Base-by-base conservation (phyloP, 2,888 invertebrate species). In the Oasisia sp. region DNA sequence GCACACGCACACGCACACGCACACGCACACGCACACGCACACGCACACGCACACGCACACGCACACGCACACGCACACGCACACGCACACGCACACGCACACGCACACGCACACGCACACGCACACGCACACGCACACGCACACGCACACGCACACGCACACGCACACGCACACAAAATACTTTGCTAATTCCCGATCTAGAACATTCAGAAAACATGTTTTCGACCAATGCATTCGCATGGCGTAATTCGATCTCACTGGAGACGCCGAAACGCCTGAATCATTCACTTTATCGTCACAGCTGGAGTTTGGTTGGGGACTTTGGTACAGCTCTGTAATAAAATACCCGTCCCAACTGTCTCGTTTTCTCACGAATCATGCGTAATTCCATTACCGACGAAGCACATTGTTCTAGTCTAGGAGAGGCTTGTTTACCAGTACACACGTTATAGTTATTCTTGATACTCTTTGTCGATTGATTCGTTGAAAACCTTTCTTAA, bases 301-400 rank as follows among this genome's bases (percentile, higher is more conserved):
- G 74, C 74, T n/a, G 74, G n/a, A 74, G 74, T 19, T 27, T 5
- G n/a, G 19, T 19, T 27, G 74, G 27, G n/a, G 27, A 74, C 74
- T 27, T 74, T 74, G 74, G 74, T 74, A 74, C 74, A 74, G 74
- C 74, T 74, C 74, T 74, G 74, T 74, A 74, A 74, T 74, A 74
- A 74, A 74, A 74, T 74, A 74, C n/a, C n/a, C 74, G 74, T 74
- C 27, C 19, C 74, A n/a, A 74, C 74, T 74, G 7, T 74, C 74
- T n/a, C 2, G n/a, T n/a, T 74, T n/a, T 74, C 74, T 27, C 14
- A 74, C 74, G 27, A 27, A 27, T 74, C 74, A 1, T 74, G 7
- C n/a, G 74, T 19, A 74, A 19, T 74, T 19, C 27, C 27, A 74
- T 74, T 74, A 27, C 74, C 7, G 5, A 7, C 7, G 0, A 74